Evolutionary conservation across 2,888 invertebrate genomes (phyloP), one percentile per base, ranked within the genome.

Genomic region (Allacma fusca): DNA sequence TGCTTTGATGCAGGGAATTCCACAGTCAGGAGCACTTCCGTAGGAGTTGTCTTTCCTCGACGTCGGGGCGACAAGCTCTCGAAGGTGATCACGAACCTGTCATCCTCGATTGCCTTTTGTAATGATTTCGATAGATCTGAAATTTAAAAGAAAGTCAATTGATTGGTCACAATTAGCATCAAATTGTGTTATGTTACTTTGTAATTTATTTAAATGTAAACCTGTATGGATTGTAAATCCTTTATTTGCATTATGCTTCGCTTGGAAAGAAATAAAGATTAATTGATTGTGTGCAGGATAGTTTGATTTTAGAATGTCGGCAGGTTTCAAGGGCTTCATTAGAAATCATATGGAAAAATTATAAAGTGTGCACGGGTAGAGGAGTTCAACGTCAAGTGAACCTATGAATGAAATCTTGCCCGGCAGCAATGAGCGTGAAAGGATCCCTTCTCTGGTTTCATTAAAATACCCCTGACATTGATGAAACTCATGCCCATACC

Each of bases 1-100:
- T 89, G 88, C 76, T 88, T 88, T 0, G 88, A 86, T 71, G 87
- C 87, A 16, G 88, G 88, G 85, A 90, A 90, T 80, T 90, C 89
- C 1, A 90, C 87, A 1, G 89, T 88, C 78, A 91, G 87, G 1
- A 91, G 85, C 0, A 89, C 89, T 85, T 91, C 91, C 19, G 87
- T 84, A 57, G 87, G 79, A 67, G 80, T 79, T 43, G 76, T 64
- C 44, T 80, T 80, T 76, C 82, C 81, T 79, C 81, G 78, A 19
- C 73, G 59, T 65, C 81, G 77, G 24, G 83, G 82, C 24, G 82
- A 82, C 65, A 83, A 79, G 70, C 82, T 83, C 65, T 83, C 83
- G 77, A 83, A 78, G 29, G 80, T 80, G 75, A 83, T 78, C 74
- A 83, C 82, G 78, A 83, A 83, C 44, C 83, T 82, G 79, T 83